phyloP scores from a whole-genome alignment of 2,797 vertebrate species.

The Chiroxiphia lanceolata region DNA sequence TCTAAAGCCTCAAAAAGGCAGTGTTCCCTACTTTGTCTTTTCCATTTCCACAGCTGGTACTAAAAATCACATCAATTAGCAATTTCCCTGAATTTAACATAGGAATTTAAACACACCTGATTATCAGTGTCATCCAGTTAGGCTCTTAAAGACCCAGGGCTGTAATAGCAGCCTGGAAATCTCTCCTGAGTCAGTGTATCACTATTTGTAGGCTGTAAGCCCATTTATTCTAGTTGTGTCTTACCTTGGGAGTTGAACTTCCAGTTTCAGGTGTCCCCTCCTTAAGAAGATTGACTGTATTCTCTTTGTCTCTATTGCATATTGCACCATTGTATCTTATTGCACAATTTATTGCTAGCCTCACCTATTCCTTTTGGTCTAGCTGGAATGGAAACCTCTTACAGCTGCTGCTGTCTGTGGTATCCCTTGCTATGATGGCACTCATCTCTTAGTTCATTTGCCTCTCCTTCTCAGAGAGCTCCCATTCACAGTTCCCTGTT shows the following conservation, averaged over 20 bases:
- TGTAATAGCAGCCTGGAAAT: not conserved
- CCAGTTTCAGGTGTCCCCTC: not conserved
- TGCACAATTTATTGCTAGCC: not conserved
- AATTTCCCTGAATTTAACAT: not conserved
- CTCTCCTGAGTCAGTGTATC: not conserved
- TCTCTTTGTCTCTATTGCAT: not conserved
- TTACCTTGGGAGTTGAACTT: not conserved
- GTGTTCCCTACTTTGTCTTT: not conserved
- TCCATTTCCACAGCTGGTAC: not conserved
- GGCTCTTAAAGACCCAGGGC: not conserved
- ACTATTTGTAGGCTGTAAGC: not conserved
- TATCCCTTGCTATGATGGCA: not conserved
- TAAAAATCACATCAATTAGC: not conserved
- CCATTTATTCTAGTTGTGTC: not conserved
- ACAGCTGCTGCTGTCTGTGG: not conserved
- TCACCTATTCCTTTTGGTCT: not conserved
- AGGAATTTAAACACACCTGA: not conserved
- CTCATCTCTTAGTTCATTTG: not conserved
- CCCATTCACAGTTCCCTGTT: not conserved
- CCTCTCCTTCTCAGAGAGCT: not conserved
- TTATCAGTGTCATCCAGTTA: not conserved
- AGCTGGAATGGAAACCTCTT: not conserved
- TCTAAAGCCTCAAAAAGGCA: not conserved
- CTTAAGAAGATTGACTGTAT: not conserved
- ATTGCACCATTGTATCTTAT: not conserved